phyloP scores from a whole-genome alignment of 2,797 vertebrate species.

The Muraenolepis orangiensis region DNA sequence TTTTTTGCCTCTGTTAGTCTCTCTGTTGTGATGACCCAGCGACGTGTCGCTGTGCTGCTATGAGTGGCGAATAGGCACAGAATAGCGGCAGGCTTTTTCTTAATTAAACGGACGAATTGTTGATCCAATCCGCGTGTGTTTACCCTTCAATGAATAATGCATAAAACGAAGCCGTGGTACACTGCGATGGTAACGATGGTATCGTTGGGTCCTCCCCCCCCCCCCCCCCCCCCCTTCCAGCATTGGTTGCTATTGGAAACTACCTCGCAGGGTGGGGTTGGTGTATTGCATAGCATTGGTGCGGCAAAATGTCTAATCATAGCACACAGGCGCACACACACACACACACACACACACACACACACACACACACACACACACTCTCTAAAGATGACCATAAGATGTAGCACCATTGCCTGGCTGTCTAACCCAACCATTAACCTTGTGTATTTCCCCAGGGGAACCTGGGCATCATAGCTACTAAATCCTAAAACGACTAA shows the following conservation, averaged over 20 bases:
- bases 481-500: not conserved
- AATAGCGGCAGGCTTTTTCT: not conserved
- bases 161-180: not conserved
- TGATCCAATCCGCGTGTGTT: not conserved
- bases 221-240: not conserved
- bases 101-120: not conserved
- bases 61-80: not conserved
- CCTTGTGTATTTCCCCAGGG: not conserved
- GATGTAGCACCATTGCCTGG: not conserved
- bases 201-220: not conserved
- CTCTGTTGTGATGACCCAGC: not conserved
- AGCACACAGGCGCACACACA: not conserved
- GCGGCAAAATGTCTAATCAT: not conserved
- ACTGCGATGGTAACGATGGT: not conserved
- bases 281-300: slow-evolving; percentile 14
- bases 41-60: not conserved
- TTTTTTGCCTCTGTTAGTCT: not conserved
- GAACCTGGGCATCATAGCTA: not conserved
- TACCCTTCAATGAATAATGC: not conserved
- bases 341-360: not conserved
- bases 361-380: not conserved
- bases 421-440: not conserved
- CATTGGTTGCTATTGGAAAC: slow-evolving; percentile 66
- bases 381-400: not conserved
- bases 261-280: slow-evolving; percentile 46